A percentile compares a stretch with the other conserved stretches of the same genome.
Evolutionary conservation across 2,797 vertebrate genomes (phyloP).

Genomic region (Xerus rutilus): DNA sequence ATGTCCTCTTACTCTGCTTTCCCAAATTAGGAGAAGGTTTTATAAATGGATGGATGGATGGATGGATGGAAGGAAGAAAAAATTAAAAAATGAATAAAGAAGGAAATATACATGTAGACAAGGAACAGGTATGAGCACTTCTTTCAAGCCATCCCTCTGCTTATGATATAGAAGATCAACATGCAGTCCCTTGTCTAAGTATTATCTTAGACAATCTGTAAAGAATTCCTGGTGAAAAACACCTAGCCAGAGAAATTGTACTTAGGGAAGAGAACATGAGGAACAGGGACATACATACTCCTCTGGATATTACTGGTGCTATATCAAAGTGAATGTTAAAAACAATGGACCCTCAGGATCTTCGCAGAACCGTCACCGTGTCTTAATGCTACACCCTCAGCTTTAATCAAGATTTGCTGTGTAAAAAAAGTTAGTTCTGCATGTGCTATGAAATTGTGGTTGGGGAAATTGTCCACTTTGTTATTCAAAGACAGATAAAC

Average conservation of each 20-base stretch:
- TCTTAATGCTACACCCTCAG: background rate
- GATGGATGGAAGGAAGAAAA: background rate
- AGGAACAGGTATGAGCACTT: background rate
- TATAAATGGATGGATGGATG: background rate
- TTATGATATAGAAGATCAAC: background rate
- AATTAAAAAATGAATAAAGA: background rate
- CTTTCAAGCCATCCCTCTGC: background rate
- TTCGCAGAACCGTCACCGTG: background rate
- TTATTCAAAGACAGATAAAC: background rate
- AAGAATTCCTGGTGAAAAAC: constrained; percentile 1
- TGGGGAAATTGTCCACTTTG: background rate
- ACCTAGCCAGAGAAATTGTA: background rate
- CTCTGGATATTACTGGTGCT: background rate
- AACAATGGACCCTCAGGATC: background rate
- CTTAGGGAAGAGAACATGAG: background rate
- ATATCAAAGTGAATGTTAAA: background rate
- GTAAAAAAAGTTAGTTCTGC: background rate
- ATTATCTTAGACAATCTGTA: background rate
- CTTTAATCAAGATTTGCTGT: background rate
- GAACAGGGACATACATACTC: background rate
- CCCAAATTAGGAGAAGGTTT: background rate
- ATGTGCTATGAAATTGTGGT: background rate
- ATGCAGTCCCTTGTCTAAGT: background rate
- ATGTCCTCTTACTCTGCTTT: background rate
- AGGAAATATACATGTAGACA: background rate